phyloP scores from a whole-genome alignment of 2,888 invertebrate genomes.

The Dusona sp. region DNA sequence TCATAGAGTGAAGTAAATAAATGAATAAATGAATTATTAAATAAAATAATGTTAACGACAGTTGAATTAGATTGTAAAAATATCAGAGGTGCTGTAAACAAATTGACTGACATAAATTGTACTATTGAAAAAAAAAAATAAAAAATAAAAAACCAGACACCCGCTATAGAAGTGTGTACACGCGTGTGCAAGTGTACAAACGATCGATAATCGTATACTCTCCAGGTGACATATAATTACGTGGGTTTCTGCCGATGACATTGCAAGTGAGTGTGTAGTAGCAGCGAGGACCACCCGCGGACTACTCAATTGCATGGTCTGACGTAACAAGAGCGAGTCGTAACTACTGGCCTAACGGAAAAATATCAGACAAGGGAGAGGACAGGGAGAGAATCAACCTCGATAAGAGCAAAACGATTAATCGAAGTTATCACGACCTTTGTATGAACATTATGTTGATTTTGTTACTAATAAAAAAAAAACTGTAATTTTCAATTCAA shows the following conservation, averaged over 20 bases:
- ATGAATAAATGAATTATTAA: not conserved
- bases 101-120: not conserved
- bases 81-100: not conserved
- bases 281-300: conserved; percentile 62
- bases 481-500: not conserved
- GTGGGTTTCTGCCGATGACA: conserved; percentile 74
- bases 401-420: conserved; percentile 26
- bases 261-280: conserved; percentile 63
- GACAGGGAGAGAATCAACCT: not conserved
- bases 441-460: not conserved
- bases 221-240: conserved; percentile 75
- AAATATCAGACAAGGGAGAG: conserved; percentile 15
- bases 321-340: conserved; percentile 59
- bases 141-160: conserved; percentile 7
- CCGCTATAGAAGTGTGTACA: conserved; percentile 12
- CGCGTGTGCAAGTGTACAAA: conserved; percentile 43
- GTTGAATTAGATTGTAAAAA: not conserved
- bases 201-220: conserved; percentile 71
- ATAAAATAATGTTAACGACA: not conserved
- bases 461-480: not conserved
- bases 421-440: not conserved
- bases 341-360: conserved; percentile 45
- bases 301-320: conserved; percentile 53
- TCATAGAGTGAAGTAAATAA: not conserved
- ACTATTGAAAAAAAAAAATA: not conserved